phyloP scores from a whole-genome alignment of 2,888 invertebrate genomes.

The Litoditis marina region DNA sequence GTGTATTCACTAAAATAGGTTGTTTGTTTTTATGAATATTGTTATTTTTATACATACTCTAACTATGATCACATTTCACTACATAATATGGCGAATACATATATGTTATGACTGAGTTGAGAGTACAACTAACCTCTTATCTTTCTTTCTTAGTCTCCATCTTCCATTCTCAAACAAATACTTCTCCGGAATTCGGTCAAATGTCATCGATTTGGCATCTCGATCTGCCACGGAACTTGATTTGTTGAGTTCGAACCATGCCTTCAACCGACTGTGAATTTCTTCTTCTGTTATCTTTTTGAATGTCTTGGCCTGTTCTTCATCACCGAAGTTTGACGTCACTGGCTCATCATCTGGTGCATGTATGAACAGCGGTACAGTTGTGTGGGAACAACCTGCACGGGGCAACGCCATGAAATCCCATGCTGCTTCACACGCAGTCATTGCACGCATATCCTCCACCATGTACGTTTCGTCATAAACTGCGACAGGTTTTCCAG shows the following conservation, averaged over 20 bases:
- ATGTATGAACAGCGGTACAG: slow-evolving; percentile 10
- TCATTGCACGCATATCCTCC: slow-evolving; percentile 15
- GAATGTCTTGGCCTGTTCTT: too few relatives aligned
- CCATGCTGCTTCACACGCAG: slow-evolving; percentile 20
- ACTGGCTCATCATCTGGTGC: slow-evolving; percentile 11
- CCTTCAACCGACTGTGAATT: slow-evolving; percentile 1
- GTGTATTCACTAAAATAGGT: neutral
- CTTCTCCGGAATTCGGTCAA: neutral
- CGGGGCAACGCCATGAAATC: neutral
- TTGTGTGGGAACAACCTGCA: slow-evolving; percentile 16
- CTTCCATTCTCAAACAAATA: neutral
- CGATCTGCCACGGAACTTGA: too few relatives aligned
- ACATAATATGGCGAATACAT: too few relatives aligned
- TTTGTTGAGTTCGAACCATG: slow-evolving; percentile 19
- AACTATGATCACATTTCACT: too few relatives aligned
- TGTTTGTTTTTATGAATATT: too few relatives aligned
- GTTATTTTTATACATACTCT: too few relatives aligned
- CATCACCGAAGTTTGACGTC: neutral
- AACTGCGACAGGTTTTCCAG: neutral
- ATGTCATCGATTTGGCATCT: neutral
- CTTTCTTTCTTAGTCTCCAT: neutral
- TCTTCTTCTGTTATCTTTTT: too few relatives aligned
- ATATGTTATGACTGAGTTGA: too few relatives aligned
- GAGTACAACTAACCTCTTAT: neutral
- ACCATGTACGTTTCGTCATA: slow-evolving; percentile 13